Evolutionary conservation across 2,113 vertebrate genomes (phyloP).

Genomic region (Salminus brasiliensis): DNA sequence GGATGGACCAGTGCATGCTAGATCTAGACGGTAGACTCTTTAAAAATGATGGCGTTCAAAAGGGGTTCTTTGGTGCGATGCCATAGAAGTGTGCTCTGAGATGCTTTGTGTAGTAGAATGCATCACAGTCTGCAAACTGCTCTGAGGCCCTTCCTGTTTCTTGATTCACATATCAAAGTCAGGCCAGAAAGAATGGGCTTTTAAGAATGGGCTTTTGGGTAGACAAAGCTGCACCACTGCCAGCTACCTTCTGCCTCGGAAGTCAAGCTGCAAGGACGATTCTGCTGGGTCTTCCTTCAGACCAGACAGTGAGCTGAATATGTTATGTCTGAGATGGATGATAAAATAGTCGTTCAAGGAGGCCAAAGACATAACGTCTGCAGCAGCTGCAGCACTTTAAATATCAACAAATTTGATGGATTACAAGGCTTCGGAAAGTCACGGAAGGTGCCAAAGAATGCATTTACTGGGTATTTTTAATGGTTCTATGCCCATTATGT

Average conservation of each 20-base stretch:
- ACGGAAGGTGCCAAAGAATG: neutral
- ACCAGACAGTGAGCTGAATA: neutral
- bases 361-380: neutral
- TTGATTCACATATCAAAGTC: conserved; percentile 12
- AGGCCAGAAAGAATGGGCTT: neutral
- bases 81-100: conserved; percentile 1
- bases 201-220: neutral
- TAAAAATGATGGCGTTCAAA: neutral
- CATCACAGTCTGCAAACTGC: neutral
- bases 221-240: neutral
- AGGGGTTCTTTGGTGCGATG: neutral
- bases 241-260: conserved; percentile 7
- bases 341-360: neutral
- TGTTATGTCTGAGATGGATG: neutral
- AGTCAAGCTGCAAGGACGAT: conserved; percentile 21
- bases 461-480: no score
- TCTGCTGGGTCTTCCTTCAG: neutral
- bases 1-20: neutral
- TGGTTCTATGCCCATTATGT: no score
- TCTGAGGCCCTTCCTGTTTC: conserved; percentile 13
- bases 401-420: neutral
- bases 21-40: neutral
- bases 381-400: neutral
- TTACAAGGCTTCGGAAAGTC: neutral
- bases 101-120: neutral